Evolutionary conservation across 2,888 invertebrate genomes (phyloP).

Genomic region (Phyto melanocephala): DNA sequence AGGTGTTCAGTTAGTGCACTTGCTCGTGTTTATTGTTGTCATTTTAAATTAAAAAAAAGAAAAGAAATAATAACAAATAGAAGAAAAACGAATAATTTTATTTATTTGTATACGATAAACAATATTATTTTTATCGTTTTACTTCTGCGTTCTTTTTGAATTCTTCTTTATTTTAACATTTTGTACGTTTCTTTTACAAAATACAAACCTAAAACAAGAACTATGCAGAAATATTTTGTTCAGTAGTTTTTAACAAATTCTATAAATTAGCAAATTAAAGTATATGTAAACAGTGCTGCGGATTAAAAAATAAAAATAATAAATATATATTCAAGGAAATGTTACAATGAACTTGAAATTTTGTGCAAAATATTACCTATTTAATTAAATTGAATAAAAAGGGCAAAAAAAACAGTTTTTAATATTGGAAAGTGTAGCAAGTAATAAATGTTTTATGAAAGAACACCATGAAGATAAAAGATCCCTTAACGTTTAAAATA

Average conservation of each 20-base stretch:
- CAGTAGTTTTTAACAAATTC: constrained; percentile 53
- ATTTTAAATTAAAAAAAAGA: constrained; percentile 36
- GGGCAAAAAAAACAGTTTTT: neutral
- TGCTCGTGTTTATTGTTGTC: constrained; percentile 54
- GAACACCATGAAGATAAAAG: constrained; percentile 6
- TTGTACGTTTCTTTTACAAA: constrained; percentile 25
- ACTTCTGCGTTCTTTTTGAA: constrained; percentile 9
- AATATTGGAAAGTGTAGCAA: neutral
- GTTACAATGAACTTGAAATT: constrained; percentile 55
- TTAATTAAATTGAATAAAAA: neutral
- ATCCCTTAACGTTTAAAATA: constrained; percentile 10
- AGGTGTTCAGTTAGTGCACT: constrained; percentile 48
- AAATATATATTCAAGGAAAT: constrained; percentile 37
- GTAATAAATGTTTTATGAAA: constrained; percentile 10
- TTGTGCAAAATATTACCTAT: neutral
- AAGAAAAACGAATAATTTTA: constrained; percentile 12
- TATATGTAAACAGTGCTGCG: constrained; percentile 7
- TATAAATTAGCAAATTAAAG: constrained; percentile 46
- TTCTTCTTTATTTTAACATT: constrained; percentile 16
- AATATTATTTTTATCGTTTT: constrained; percentile 25
- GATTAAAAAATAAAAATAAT: constrained; percentile 8
- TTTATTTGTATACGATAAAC: constrained; percentile 51
- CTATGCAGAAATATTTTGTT: constrained; percentile 38
- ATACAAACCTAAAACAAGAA: constrained; percentile 20
- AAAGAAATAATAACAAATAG: neutral